A percentile compares a stretch with the other conserved stretches of the same genome.
Evolutionary conservation across 2,797 vertebrate species (phyloP).

Genomic region (Carapus acus): DNA sequence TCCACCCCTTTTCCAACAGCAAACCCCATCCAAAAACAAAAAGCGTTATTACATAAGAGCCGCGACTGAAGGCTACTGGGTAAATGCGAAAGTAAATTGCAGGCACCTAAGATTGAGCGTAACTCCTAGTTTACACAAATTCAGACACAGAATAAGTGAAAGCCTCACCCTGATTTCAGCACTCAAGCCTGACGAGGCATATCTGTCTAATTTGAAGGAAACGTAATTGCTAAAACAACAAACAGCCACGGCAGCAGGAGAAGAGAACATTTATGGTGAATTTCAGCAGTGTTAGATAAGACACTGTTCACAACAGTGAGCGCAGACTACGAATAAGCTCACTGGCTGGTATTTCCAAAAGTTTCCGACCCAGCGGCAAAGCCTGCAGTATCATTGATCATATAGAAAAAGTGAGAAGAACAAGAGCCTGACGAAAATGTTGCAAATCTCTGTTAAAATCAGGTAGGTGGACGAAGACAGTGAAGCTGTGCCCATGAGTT

Average conservation of each 20-base stretch:
- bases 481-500: constrained; percentile 54
- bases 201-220: constrained; percentile 49
- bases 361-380: constrained; percentile 27
- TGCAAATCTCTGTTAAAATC: constrained; percentile 46
- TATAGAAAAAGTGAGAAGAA: constrained; percentile 25
- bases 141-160: constrained; percentile 41
- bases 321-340: no score
- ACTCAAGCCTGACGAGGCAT: constrained; percentile 25
- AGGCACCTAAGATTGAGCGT: constrained; percentile 45
- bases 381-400: constrained; percentile 16
- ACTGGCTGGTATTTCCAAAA: constrained; percentile 33
- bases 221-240: constrained; percentile 38
- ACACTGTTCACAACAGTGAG: no score
- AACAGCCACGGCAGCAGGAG: constrained; percentile 48
- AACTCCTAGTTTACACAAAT: constrained; percentile 57
- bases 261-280: constrained; percentile 48
- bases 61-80: constrained; percentile 55
- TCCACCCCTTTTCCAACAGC: constrained; percentile 48
- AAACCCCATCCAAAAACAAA: constrained; percentile 49
- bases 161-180: constrained; percentile 44
- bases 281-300: constrained; percentile 30
- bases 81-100: constrained; percentile 56
- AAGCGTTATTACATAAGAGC: constrained; percentile 49
- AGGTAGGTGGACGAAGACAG: constrained; percentile 38
- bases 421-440: constrained; percentile 46